phyloP scores from a whole-genome alignment of 2,113 vertebrate genomes.

The Megaleporinus macrocephalus region DNA sequence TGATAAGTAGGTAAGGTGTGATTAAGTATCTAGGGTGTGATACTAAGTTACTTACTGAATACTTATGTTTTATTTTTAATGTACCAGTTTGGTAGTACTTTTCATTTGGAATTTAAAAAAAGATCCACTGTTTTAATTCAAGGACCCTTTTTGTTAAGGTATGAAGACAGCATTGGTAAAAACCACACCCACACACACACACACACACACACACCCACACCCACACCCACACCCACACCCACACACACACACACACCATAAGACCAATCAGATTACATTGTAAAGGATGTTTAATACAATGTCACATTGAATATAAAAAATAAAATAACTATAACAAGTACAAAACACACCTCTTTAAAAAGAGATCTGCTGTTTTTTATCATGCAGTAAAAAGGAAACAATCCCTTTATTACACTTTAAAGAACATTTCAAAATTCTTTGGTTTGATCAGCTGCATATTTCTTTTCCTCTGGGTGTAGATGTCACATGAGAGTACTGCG shows the following conservation, averaged over 20 bases:
- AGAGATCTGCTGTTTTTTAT: constrained; percentile 48
- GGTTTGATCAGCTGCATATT: constrained; percentile 72
- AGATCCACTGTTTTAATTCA: too few relatives aligned
- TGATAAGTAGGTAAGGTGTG: too few relatives aligned
- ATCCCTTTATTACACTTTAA: constrained; percentile 73
- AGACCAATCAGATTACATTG: constrained; percentile 46
- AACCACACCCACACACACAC: too few relatives aligned
- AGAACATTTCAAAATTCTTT: constrained; percentile 71
- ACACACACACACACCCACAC: too few relatives aligned
- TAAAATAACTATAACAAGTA: constrained; percentile 79
- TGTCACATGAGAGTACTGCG: constrained; percentile 31
- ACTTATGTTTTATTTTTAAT: too few relatives aligned
- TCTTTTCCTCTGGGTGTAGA: constrained; percentile 32
- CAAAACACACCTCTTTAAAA: constrained; percentile 65
- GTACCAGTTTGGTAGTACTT: too few relatives aligned
- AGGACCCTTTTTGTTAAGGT: too few relatives aligned
- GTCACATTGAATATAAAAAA: constrained; percentile 81
- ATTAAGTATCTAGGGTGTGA: too few relatives aligned
- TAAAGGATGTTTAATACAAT: constrained; percentile 81
- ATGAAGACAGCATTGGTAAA: neutral
- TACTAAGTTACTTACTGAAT: too few relatives aligned
- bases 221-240: too few relatives aligned
- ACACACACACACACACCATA: constrained; percentile 20
- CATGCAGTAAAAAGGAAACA: constrained; percentile 55
- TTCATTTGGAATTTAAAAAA: too few relatives aligned